These are phyloP conservation scores for Tangara arthus DNA, from an alignment of 2,797 vertebrate species.

Conservation along the genomic window DNA sequence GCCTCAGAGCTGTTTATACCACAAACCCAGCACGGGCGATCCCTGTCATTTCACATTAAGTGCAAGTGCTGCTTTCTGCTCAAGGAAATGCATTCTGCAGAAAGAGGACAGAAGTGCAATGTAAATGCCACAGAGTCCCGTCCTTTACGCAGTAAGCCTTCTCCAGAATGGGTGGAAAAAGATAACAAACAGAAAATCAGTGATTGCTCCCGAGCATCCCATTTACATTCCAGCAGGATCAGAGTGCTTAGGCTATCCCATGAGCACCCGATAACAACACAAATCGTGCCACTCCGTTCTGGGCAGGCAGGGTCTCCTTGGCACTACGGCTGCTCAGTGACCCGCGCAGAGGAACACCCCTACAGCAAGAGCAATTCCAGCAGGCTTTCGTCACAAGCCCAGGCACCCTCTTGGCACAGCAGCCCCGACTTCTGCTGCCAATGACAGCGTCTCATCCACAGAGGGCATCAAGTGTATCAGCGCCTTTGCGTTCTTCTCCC, in stretches of 20 bases:
- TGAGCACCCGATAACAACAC: not conserved
- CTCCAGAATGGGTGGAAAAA: not conserved
- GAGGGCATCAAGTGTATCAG: rapidly evolving
- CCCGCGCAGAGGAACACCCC: not conserved
- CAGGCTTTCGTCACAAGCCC: not conserved
- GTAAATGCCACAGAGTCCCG: not conserved
- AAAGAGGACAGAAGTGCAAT: not conserved
- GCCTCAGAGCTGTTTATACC: not conserved
- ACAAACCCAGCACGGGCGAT: not conserved
- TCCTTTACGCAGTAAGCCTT: not conserved
- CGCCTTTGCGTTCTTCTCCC: rapidly evolving
- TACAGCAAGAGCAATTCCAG: not conserved
- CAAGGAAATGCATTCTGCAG: not conserved
- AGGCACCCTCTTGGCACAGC: not conserved
- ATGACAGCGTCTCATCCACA: not conserved
- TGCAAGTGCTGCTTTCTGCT: not conserved
- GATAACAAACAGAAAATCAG: not conserved
- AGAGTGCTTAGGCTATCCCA: not conserved
- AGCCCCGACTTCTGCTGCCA: not conserved
- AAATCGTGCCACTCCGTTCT: rapidly evolving
- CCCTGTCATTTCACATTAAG: not conserved
- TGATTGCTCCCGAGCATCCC: not conserved
- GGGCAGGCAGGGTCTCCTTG: not conserved
- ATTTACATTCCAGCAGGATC: not conserved
- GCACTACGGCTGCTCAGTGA: not conserved